Base-by-base conservation (phyloP, 2,888 invertebrate species). In the Gymnosoma rotundatum region DNA sequence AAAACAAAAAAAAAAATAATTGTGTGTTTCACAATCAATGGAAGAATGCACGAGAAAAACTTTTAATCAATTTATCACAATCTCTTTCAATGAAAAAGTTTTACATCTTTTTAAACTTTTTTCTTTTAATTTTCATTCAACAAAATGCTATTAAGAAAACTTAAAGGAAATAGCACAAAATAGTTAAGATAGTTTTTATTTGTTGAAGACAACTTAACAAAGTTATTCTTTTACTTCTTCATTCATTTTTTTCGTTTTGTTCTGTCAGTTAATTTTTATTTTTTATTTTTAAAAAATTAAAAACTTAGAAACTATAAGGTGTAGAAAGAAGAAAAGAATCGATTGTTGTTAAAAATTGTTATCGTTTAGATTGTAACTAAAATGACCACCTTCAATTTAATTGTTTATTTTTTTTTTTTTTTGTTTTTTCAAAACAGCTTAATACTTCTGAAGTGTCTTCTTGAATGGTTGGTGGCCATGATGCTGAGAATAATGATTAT, bases 21-120 rank as follows among this genome's bases (percentile, higher is more conserved):
- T 67, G 16, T 52, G n/a, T 32, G 18, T 63, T 56, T 32, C 25
- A 60, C 18, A 58, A 67, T 21, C 18, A 58, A 67, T 21, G 45
- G 45, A 64, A 14, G 63, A 60, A 50, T 58, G 64, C 21, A 58
- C 54, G 21, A 70, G 21, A 73, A 61, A 73, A 85, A 76, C 67
- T 79, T 82, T 75, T 79, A 85, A 85, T 79, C 76, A 85, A 85
- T 85, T 83, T 82, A 83, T 73, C 76, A 72, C 82, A 79, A 84
- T 81, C 81, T 78, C 69, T 73, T 60, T 60, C 66, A 84, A 81
- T 81, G 78, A 81, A 78, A 84, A 84, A 81, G 52, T 84, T 84
- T 79, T 36, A 48, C 42, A 12, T 67, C 58, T 72, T 20, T 20
- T 63, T 70, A 32, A 7, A 5, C 20, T 69, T 56, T 38, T 21